Conservation (phyloP, 2,797 vertebrate genomes). For the Tadarida brasiliensis region DNA sequence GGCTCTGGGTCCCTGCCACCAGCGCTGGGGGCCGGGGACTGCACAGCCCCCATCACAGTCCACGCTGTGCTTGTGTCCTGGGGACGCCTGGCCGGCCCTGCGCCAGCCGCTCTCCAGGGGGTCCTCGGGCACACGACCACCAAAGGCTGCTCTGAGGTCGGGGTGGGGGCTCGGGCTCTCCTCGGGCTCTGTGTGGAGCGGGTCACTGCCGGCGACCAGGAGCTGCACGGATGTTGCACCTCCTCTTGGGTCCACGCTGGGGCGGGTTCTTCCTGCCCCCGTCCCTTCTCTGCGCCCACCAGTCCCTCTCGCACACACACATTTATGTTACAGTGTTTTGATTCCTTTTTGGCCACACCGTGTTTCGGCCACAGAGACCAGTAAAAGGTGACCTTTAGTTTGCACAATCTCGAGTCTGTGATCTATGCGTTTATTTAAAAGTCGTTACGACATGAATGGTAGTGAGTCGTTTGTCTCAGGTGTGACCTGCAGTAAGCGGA, state of each 20-base stretch:
- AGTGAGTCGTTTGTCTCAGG: constrained; percentile 34
- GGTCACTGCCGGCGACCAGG: neutral
- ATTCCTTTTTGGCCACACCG: neutral
- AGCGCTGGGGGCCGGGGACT: no score
- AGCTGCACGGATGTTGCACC: neutral
- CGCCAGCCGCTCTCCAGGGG: no score
- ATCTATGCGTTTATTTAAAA: neutral
- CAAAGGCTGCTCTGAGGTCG: neutral
- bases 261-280: neutral
- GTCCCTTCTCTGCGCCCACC: neutral
- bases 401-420: neutral
- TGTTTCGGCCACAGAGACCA: neutral
- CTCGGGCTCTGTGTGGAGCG: neutral
- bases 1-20: neutral
- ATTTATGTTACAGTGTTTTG: neutral
- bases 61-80: no score
- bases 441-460: neutral
- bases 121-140: no score
- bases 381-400: neutral
- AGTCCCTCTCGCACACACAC: no score
- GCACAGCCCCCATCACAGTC: no score
- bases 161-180: no score
- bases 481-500: constrained; percentile 36
- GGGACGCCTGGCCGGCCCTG: no score
- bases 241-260: neutral